These are phyloP conservation scores for Tipula vernalis DNA, from an alignment of 2,888 invertebrate genomes.

Conservation along the genomic window DNA sequence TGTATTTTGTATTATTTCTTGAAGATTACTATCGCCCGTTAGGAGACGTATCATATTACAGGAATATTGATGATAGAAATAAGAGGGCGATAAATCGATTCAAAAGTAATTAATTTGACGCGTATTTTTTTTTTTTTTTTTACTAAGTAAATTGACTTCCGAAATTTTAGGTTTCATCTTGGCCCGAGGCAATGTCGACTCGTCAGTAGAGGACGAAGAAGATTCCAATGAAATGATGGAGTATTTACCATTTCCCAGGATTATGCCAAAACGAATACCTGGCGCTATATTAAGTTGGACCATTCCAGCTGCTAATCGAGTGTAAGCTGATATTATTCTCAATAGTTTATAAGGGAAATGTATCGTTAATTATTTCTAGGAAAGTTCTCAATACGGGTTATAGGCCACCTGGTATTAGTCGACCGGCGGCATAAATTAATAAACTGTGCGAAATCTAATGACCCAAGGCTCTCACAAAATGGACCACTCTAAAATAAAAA, in stretches of 20 bases:
- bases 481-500: background rate
- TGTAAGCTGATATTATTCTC: background rate
- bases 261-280: background rate
- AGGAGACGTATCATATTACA: background rate
- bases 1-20: background rate
- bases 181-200: background rate
- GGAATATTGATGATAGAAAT: background rate
- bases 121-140: no score
- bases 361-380: background rate
- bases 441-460: background rate
- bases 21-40: constrained; percentile 8
- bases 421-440: constrained; percentile 7
- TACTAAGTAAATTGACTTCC: background rate
- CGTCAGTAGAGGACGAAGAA: background rate
- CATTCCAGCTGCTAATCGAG: constrained; percentile 4
- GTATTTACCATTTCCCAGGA: constrained; percentile 8
- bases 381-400: background rate
- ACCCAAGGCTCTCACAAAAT: background rate
- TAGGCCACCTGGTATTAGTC: background rate
- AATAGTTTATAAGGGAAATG: background rate
- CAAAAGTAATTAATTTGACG: constrained; percentile 5
- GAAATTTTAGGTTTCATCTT: background rate
- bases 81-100: constrained; percentile 7
- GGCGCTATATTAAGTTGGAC: constrained; percentile 11
- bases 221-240: background rate